These are phyloP conservation scores for Epizoanthus illoricatus DNA, from an alignment of 92 coral and sea anemone genomes.

Conservation along the genomic window DNA sequence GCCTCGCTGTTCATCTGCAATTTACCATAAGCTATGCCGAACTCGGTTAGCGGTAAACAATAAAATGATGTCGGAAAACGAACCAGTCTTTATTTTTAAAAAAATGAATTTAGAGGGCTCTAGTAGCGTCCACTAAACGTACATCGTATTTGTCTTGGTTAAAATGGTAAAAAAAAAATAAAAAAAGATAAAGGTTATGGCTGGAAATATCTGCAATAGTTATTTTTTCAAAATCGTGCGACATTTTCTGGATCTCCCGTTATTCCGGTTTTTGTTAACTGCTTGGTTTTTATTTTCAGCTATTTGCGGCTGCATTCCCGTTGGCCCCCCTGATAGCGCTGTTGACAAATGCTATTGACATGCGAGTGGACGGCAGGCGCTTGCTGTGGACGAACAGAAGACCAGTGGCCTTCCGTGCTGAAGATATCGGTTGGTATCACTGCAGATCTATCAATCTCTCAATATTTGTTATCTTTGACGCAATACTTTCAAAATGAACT, in stretches of 20 bases:
- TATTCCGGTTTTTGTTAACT: not conserved
- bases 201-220: too few relatives aligned
- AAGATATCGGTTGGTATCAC: slow-evolving; percentile 79
- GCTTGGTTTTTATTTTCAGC: slow-evolving; percentile 48
- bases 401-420: slow-evolving; percentile 93
- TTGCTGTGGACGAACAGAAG: slow-evolving; percentile 88
- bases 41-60: too few relatives aligned
- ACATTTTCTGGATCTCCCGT: not conserved
- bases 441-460: not conserved
- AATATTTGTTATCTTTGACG: too few relatives aligned
- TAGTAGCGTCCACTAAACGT: not conserved
- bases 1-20: too few relatives aligned
- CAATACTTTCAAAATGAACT: too few relatives aligned
- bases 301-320: slow-evolving; percentile 97
- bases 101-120: too few relatives aligned
- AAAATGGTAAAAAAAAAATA: too few relatives aligned
- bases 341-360: slow-evolving; percentile 86
- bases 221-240: too few relatives aligned
- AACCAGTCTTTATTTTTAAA: too few relatives aligned
- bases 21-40: too few relatives aligned
- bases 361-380: slow-evolving; percentile 90
- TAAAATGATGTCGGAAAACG: too few relatives aligned
- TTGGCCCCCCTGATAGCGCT: slow-evolving; percentile 96
- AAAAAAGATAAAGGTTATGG: too few relatives aligned
- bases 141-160: not conserved